Percentiles rank a stretch among this genome's conserved stretches.
Conservation (phyloP, 2,113 vertebrate genomes). For the Dermatemys mawii region DNA sequence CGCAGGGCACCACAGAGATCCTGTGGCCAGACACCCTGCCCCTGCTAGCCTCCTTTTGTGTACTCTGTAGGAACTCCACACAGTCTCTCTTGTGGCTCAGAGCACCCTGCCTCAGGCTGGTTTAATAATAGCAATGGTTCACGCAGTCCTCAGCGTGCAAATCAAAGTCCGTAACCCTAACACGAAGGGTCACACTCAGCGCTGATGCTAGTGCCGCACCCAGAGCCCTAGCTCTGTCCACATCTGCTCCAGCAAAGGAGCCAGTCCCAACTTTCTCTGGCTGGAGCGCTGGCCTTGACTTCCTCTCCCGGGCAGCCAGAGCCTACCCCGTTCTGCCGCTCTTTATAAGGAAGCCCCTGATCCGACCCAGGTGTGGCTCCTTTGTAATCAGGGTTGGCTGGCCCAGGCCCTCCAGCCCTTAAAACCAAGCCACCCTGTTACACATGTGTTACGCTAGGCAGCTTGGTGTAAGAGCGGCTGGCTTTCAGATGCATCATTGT, state of each 20-base stretch:
- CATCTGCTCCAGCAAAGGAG: not conserved
- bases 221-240: not conserved
- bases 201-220: not conserved
- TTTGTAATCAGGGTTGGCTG: not conserved
- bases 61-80: not conserved
- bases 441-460: not conserved
- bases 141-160: not conserved
- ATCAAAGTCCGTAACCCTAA: not conserved
- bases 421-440: not conserved
- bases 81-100: not conserved
- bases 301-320: not conserved
- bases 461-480: not conserved
- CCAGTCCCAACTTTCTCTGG: not conserved
- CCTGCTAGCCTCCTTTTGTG: too few relatives aligned
- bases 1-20: not conserved
- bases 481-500: fast-evolving
- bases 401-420: not conserved
- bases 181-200: not conserved
- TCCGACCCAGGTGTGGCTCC: too few relatives aligned
- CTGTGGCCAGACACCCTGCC: not conserved
- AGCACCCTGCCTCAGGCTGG: not conserved
- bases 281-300: not conserved
- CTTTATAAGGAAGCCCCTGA: not conserved
- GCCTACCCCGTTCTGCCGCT: not conserved
- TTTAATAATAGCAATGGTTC: not conserved